Percentiles rank a stretch among this genome's conserved stretches.
Conservation (phyloP, 2,113 vertebrate genomes). For the Cinclus mexicanus region DNA sequence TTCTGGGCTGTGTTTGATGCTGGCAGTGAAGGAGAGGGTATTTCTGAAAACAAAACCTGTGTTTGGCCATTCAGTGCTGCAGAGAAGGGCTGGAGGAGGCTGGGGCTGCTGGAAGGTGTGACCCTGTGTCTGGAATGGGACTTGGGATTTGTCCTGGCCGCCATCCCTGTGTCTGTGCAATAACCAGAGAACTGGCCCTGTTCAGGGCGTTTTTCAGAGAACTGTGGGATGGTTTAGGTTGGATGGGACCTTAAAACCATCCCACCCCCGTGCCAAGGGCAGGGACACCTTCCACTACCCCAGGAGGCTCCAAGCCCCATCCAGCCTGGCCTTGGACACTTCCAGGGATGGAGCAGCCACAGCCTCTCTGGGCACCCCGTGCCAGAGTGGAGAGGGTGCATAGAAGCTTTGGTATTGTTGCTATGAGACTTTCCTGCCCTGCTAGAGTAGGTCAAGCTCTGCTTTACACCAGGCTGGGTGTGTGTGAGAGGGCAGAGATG, state of each 20-base stretch:
- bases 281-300: background rate
- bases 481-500: background rate
- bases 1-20: background rate
- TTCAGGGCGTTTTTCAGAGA: background rate
- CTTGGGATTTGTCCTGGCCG: background rate
- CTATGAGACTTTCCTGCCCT: background rate
- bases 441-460: background rate
- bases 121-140: background rate
- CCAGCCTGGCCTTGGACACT: background rate
- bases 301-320: rapidly evolving
- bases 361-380: background rate
- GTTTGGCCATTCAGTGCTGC: background rate
- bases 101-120: background rate
- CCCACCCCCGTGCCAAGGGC: background rate
- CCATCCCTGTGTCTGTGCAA: background rate
- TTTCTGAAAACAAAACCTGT: background rate
- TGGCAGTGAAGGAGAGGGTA: background rate
- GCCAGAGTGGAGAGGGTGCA: background rate
- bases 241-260: background rate
- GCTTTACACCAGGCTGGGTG: background rate
- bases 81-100: background rate
- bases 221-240: background rate
- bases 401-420: background rate
- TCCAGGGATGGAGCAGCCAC: background rate
- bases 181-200: background rate